A percentile compares a stretch with the other conserved stretches of the same genome.
Evolutionary conservation across 1,140 invertebrate genomes (phyloP).

Genomic region (Propsilocerus akamusi): DNA sequence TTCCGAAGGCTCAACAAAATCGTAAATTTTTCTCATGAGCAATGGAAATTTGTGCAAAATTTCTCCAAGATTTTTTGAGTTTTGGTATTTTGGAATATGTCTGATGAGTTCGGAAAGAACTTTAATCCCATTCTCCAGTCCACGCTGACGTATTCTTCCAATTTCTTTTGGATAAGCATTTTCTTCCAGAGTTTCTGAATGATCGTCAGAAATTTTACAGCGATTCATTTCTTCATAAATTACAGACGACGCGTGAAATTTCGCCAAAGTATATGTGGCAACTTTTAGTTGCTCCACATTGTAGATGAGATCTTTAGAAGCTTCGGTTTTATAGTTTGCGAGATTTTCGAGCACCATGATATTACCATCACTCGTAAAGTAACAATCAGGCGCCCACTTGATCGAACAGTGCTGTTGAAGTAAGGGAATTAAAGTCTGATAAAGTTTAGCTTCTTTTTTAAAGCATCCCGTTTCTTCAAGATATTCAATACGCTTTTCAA

Average conservation of each 20-base stretch:
- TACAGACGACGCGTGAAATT: conserved; percentile 31
- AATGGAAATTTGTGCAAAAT: conserved; percentile 17
- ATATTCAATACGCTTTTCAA: conserved; percentile 22
- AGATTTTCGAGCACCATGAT: conserved; percentile 29
- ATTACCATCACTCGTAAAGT: conserved; percentile 22
- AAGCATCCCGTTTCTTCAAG: conserved; percentile 28
- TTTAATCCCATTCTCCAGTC: conserved; percentile 25
- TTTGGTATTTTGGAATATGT: conserved; percentile 15
- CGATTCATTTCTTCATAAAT: conserved; percentile 28
- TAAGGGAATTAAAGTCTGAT: conserved; percentile 22
- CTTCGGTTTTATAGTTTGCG: conserved; percentile 15
- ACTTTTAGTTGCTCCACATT: conserved; percentile 28
- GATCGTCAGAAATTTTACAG: conserved; percentile 21
- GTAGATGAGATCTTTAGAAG: conserved; percentile 21
- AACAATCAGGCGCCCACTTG: conserved; percentile 23
- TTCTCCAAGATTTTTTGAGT: conserved; percentile 15
- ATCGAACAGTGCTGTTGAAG: conserved; percentile 15
- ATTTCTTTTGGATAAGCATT: conserved; percentile 25
- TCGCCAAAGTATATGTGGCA: conserved; percentile 28
- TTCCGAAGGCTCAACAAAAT: conserved; percentile 25
- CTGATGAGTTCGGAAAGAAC: conserved; percentile 27
- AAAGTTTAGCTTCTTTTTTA: conserved; percentile 27
- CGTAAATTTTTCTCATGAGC: conserved; percentile 23
- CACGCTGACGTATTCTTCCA: conserved; percentile 16
- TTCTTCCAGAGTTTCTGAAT: conserved; percentile 28